Percentiles rank a stretch among this genome's conserved stretches.
phyloP scores from a whole-genome alignment of 2,888 invertebrate genomes.

The Lysandra coridon region DNA sequence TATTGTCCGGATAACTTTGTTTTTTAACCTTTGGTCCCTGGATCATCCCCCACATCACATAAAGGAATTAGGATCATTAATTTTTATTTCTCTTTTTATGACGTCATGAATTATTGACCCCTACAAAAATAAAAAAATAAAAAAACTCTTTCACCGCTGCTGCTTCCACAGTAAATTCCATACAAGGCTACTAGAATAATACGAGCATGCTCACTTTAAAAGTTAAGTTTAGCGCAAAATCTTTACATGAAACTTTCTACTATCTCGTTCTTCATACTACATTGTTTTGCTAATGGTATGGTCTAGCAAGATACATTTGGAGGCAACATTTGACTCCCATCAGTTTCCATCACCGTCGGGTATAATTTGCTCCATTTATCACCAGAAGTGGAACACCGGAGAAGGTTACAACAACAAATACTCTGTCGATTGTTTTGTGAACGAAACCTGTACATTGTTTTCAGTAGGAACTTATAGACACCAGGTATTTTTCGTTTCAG shows the following conservation, averaged over 20 bases:
- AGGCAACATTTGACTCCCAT: conserved; percentile 30
- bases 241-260: too few species aligned
- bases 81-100: too few species aligned
- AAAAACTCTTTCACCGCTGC: too few species aligned
- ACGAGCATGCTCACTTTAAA: too few species aligned
- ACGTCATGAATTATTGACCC: too few species aligned
- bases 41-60: too few species aligned
- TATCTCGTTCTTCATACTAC: neutral
- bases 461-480: neutral
- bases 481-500: neutral
- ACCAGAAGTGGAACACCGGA: conserved; percentile 55
- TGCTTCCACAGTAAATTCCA: neutral
- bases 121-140: too few species aligned
- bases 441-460: conserved; percentile 19
- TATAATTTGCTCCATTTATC: conserved; percentile 60
- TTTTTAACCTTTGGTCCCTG: too few species aligned
- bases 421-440: conserved; percentile 32
- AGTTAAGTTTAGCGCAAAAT: too few species aligned
- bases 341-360: conserved; percentile 49
- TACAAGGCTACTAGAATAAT: too few species aligned
- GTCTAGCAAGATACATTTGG: neutral
- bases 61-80: too few species aligned
- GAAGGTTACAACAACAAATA: conserved; percentile 39
- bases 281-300: neutral
- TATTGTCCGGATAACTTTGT: too few species aligned